A percentile compares a stretch with the other conserved stretches of the same genome.
Conservation (phyloP, 1,140 invertebrate genomes). For the Trichoplusia ni region DNA sequence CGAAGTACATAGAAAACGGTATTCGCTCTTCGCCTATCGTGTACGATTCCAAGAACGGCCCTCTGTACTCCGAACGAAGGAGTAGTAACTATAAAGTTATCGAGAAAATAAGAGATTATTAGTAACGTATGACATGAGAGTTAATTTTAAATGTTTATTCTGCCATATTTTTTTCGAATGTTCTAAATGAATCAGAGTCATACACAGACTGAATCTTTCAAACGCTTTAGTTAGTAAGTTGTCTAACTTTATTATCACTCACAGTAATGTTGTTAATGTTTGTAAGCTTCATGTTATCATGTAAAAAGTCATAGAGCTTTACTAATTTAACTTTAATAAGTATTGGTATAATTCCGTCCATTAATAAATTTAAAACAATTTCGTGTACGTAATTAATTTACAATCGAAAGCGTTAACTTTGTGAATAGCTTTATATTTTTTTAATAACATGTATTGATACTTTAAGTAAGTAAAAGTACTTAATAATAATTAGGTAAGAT, state of each 20-base stretch:
- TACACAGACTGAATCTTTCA: slow-evolving; percentile 66
- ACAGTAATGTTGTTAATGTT: slow-evolving; percentile 41
- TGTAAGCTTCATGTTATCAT: slow-evolving; percentile 56
- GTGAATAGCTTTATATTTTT: slow-evolving; percentile 55
- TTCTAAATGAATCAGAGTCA: slow-evolving; percentile 61
- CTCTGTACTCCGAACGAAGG: slow-evolving; percentile 68
- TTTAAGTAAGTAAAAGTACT: slow-evolving; percentile 35
- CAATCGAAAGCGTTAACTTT: slow-evolving; percentile 47
- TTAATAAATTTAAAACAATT: slow-evolving; percentile 38
- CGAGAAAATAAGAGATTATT: slow-evolving; percentile 80
- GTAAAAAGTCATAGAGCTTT: slow-evolving; percentile 79
- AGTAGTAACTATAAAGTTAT: slow-evolving; percentile 78
- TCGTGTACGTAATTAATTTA: slow-evolving; percentile 37
- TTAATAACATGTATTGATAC: slow-evolving; percentile 51
- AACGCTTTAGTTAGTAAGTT: slow-evolving; percentile 58
- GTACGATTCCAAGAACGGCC: slow-evolving; percentile 71
- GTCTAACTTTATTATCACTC: slow-evolving; percentile 37
- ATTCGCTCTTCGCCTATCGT: slow-evolving; percentile 66
- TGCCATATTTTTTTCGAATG: slow-evolving; percentile 70
- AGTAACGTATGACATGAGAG: slow-evolving; percentile 40
- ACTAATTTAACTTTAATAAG: slow-evolving; percentile 71
- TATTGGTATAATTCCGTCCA: slow-evolving; percentile 71
- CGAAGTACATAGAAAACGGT: slow-evolving; percentile 79
- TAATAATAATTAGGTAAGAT: slow-evolving; percentile 47
- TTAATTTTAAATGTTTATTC: slow-evolving; percentile 38